phyloP scores from a whole-genome alignment of 1,140 invertebrate genomes.

The Mamestra configurata region DNA sequence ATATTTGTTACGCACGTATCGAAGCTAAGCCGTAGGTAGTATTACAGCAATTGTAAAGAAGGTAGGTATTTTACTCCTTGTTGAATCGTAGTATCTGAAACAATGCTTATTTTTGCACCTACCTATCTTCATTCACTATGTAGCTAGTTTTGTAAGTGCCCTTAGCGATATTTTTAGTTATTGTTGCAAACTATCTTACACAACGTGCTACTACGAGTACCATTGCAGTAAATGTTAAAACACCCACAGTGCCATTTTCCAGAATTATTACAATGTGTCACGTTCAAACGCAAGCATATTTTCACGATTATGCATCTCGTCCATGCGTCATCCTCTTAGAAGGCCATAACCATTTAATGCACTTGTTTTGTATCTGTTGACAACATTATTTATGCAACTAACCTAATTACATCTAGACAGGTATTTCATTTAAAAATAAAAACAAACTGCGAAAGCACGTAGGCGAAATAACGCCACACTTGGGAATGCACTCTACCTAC shows the following conservation, averaged over 20 bases:
- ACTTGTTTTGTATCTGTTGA: conserved; percentile 3
- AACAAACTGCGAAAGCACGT: too few relatives aligned
- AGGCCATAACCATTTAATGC: not conserved
- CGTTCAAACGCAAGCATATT: not conserved
- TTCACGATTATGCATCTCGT: not conserved
- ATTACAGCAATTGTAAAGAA: not conserved
- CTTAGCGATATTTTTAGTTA: not conserved
- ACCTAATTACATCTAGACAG: not conserved
- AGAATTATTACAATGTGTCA: not conserved
- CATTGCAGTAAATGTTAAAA: not conserved
- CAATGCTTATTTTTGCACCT: conserved; percentile 3
- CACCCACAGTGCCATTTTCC: not conserved
- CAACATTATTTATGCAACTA: conserved; percentile 14
- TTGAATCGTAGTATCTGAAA: not conserved
- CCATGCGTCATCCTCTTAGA: not conserved
- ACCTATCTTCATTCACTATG: not conserved
- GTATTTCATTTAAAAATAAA: not conserved
- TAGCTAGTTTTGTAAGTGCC: not conserved
- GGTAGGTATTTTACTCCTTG: not conserved
- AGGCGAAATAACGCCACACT: not conserved
- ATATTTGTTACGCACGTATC: not conserved
- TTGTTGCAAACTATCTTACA: not conserved
- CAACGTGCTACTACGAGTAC: not conserved
- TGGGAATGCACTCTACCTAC: not conserved
- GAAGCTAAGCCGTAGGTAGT: not conserved